Evolutionary conservation across 2,113 vertebrate genomes (phyloP).

Genomic region (Atrichornis clamosus): DNA sequence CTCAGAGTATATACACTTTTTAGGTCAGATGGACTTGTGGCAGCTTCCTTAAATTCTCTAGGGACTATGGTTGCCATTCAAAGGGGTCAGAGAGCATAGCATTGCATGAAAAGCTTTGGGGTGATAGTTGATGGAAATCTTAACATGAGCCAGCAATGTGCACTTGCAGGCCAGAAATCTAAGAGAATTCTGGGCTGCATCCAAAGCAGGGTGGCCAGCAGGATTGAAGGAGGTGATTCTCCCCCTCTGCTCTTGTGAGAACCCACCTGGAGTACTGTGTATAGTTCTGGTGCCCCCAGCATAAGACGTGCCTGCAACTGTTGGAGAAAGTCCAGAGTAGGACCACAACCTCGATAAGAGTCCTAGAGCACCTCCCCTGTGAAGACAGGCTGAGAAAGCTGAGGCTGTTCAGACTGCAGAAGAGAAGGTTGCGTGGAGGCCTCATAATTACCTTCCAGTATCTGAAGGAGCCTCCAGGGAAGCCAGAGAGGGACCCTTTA

Average conservation of each 20-base stretch:
- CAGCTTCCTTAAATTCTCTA: not conserved
- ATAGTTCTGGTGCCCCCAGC: not conserved
- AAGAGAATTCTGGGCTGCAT: not conserved
- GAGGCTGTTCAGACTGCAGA: not conserved
- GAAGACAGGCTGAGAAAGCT: not conserved
- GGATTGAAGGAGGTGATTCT: not conserved
- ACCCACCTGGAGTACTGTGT: not conserved
- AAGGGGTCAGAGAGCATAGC: not conserved
- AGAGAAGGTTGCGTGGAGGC: not conserved
- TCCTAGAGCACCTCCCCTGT: not conserved
- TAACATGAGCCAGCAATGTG: not conserved
- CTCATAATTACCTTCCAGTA: not conserved
- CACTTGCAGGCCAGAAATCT: not conserved
- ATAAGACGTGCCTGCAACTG: not conserved
- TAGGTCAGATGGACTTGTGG: not conserved
- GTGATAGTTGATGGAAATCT: not conserved
- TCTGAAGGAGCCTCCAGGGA: not conserved
- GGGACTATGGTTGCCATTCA: accelerated
- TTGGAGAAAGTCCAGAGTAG: not conserved
- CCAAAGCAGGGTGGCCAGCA: not conserved
- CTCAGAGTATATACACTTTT: not conserved
- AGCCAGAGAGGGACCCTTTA: not conserved
- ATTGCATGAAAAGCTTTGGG: not conserved
- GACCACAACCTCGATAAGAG: not conserved
- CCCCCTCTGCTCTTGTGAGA: not conserved